Evolutionary conservation across 2,797 vertebrate genomes (phyloP).

Genomic region (Pipistrellus pygmaeus): DNA sequence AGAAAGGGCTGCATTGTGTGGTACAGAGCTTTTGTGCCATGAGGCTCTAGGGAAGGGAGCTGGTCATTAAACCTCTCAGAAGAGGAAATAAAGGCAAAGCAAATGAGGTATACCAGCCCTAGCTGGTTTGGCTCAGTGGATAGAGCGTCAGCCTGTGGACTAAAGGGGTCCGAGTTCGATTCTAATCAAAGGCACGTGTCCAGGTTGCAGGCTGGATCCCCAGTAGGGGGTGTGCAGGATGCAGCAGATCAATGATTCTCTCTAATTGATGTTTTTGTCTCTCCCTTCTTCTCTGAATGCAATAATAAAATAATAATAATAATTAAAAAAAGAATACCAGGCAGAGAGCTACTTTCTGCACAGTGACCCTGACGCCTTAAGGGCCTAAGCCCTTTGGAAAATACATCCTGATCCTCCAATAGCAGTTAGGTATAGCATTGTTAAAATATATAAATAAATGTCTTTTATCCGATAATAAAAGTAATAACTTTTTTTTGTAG

Average conservation of each 20-base stretch:
- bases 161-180: too few species aligned
- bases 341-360: background rate
- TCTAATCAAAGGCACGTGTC: too few species aligned
- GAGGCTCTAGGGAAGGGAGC: background rate
- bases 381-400: background rate
- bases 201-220: too few species aligned
- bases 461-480: background rate
- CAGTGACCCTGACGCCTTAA: background rate
- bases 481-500: background rate
- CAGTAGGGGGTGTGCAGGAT: too few species aligned
- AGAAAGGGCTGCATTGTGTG: background rate
- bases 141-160: too few species aligned
- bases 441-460: conserved; percentile 24
- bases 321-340: too few species aligned
- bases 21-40: background rate
- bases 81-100: background rate
- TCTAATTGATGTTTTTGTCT: too few species aligned
- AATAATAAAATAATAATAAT: too few species aligned
- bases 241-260: too few species aligned
- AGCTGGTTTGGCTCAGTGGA: too few species aligned
- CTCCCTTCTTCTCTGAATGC: too few species aligned
- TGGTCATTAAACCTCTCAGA: background rate
- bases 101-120: background rate
- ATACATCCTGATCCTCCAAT: background rate
- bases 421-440: background rate